Evolutionary conservation across 2,113 vertebrate genomes (phyloP).

Genomic region (Centropristis striata): DNA sequence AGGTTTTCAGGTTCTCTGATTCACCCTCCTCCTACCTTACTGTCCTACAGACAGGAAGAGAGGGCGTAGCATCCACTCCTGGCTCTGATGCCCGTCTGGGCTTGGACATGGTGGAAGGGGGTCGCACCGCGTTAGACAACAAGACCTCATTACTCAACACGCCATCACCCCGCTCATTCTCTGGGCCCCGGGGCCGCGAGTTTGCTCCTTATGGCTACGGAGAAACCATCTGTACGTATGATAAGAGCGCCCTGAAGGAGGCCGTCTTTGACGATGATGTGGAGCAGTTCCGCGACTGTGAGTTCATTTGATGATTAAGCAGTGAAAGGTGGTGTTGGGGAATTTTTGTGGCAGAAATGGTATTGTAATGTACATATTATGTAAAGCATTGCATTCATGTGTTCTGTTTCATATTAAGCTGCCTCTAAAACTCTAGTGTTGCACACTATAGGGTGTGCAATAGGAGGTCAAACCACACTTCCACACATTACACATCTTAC

Average conservation of each 20-base stretch:
- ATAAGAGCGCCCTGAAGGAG: slow-evolving; percentile 97
- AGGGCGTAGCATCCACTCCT: slow-evolving; percentile 75
- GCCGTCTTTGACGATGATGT: slow-evolving; percentile 98
- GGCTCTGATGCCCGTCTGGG: slow-evolving; percentile 80
- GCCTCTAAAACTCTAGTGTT: too few species aligned
- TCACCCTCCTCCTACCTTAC: neutral
- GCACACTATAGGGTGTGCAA: too few species aligned
- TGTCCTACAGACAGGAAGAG: slow-evolving; percentile 74
- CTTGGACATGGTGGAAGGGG: slow-evolving; percentile 88
- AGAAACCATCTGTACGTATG: slow-evolving; percentile 93
- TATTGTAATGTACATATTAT: too few species aligned
- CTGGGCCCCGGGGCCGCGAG: slow-evolving; percentile 91
- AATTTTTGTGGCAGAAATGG: neutral
- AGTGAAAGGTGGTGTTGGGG: neutral
- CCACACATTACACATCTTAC: too few species aligned
- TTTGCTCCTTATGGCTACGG: slow-evolving; percentile 94
- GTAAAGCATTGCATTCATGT: too few species aligned
- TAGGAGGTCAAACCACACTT: too few species aligned
- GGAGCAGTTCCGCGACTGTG: slow-evolving; percentile 97
- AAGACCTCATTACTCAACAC: slow-evolving; percentile 98
- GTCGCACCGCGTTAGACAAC: slow-evolving; percentile 95
- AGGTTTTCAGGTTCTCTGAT: neutral
- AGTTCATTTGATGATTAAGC: slow-evolving; percentile 45
- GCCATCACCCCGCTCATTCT: slow-evolving; percentile 93
- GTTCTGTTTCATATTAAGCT: too few species aligned